These are phyloP conservation scores for Arctopsyche grandis DNA, from an alignment of 1,140 invertebrate genomes.

Conservation along the genomic window DNA sequence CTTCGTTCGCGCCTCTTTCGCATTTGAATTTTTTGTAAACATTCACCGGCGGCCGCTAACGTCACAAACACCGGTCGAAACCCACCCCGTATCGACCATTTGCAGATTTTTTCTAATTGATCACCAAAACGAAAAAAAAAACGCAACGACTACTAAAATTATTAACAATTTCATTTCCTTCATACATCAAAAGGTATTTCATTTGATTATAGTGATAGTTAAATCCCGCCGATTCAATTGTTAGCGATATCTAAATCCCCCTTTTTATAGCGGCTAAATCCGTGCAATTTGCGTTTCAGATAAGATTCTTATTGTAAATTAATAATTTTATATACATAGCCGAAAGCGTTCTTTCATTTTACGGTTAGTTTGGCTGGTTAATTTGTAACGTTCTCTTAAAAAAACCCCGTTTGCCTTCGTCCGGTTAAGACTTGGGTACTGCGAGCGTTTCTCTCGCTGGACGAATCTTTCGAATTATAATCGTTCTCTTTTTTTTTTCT, in stretches of 20 bases:
- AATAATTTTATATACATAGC: no score
- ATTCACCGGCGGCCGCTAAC: background rate
- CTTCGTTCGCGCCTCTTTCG: background rate
- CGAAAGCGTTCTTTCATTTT: no score
- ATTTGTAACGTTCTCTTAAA: background rate
- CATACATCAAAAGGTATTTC: no score
- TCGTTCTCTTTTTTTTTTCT: constrained; percentile 5
- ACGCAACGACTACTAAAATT: no score
- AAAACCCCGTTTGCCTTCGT: constrained; percentile 20
- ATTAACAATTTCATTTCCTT: no score
- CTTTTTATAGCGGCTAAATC: no score
- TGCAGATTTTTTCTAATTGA: background rate
- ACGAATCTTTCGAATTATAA: background rate
- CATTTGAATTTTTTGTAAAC: constrained; percentile 18
- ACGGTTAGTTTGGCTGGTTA: background rate
- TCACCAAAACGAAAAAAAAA: no score
- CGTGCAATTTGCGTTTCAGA: no score
- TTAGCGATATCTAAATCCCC: no score
- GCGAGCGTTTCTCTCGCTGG: background rate
- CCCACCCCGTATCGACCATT: background rate
- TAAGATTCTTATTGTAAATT: no score
- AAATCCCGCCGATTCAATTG: no score
- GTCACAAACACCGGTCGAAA: background rate
- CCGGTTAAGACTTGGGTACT: background rate
- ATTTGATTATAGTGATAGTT: no score